Base-by-base conservation (phyloP, 2,797 vertebrate species). In the Lagocephalus sceleratus region DNA sequence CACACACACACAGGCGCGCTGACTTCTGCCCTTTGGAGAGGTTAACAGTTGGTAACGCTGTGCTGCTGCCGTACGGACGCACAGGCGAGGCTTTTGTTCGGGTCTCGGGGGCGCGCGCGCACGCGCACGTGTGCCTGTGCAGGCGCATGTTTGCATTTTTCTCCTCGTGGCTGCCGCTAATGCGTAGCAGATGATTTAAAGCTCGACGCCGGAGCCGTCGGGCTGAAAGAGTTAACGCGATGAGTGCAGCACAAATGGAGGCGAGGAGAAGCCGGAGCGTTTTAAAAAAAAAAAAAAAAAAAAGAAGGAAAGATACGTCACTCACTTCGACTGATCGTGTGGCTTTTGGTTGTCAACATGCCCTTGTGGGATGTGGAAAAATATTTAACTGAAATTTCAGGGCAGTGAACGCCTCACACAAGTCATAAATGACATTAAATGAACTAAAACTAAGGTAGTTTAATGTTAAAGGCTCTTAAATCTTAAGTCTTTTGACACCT, bases 151-250 rank as follows among this genome's bases (percentile, higher is more conserved):
- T 60, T 54, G 35, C 62, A 35, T 64, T 54, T 50, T 71, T 54
- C 57, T 73, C 73, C 77, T 75, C 75, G 54, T 78, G 54, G 51
- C 69, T 77, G 54, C 50, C 50, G 64, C 75, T 89, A 88, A 90
- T 88, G 78, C 81, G 80, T 77, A 89, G 82, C 90, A 91, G 88
- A 89, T 89, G 87, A 85, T 84, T 81, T 85, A 71, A 68, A 56
- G 32, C 32, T 35, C 11, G 32, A 35, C 32, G 51, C 59, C 73
- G 54, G 65, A 67, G 74, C 68, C 44, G 76, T 57, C 81, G 76
- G 79, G 74, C 78, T 70, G 64, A 63, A 66, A 59, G 76, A 70
- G 58, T 80, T 84, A 79, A 72, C 57, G 78, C 69, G 73, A 83
- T 79, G 67, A 82, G 84, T 85, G 75, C 66, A 54, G 60, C 39